Evolutionary conservation across 35 echinoderm and acorn worm genomes (phyloP), one percentile per base, ranked within the genome.

Genomic region (Hemicentrotus pulcherrimus): DNA sequence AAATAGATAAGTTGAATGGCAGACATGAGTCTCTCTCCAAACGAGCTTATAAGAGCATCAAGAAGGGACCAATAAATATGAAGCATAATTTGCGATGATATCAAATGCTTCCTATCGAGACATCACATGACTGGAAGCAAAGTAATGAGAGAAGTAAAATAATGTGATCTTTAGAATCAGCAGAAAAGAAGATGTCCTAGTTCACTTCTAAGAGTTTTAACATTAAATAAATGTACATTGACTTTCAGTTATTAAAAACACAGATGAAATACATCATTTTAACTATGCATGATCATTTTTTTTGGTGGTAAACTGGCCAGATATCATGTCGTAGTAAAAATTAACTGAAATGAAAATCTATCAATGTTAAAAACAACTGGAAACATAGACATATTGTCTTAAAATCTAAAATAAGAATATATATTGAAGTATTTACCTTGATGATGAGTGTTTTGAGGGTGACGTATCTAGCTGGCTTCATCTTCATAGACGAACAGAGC

Each of bases 401-500:
- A 85, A 85, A 0, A 85, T 85, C 30, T 30, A 85, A 30, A 85
- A 16, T 19, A 85, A 85, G 30, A 85, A 30, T 19, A 85, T 85
- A 85, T 35, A 88, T 88, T 0, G 2, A 88, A 90, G 33, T 45
- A 47, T 94, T 95, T 88, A 99, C 98, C 95, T 97, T 99, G 46
- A 99, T 97, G 11, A 99, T 97, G 78, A 99, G 95, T 48, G 96
- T 95, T 92, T 99, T 99, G 47, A 99, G 94, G 33, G 96, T 97
- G 32, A 99, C 95, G 90, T 99, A 99, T 88, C 96, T 96, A 46
- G 96, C 95, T 61, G 98, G 96, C 86, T 96, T 97, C 96, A 97
- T 99, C 94, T 97, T 96, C 96, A 97, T 97, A 88, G 98, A 99
- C 52, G 95, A 97, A 95, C 98, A 99, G 86, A 99, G 95, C 98